Evolutionary conservation across 2,113 vertebrate species (phyloP).

Genomic region (Myocastor coypus): DNA sequence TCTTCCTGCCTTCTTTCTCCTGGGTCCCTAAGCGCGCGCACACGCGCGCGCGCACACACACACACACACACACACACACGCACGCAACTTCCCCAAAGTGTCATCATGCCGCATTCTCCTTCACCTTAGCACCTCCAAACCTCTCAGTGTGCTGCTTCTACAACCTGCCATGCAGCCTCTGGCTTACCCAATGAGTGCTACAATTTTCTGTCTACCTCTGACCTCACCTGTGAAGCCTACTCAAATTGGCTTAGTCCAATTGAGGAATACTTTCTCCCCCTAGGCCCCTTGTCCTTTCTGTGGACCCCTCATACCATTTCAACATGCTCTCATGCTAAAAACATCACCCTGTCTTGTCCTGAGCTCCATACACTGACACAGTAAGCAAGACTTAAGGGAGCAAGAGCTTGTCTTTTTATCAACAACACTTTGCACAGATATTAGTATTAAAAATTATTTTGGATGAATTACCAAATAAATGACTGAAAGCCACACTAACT

Average conservation of each 20-base stretch:
- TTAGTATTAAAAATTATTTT: constrained; percentile 44
- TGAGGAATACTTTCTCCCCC: background rate
- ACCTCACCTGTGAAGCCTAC: background rate
- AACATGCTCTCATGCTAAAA: background rate
- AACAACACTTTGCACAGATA: background rate
- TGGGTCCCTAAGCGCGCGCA: background rate
- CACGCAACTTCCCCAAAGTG: background rate
- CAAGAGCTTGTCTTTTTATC: background rate
- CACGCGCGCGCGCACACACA: background rate
- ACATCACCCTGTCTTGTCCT: no score
- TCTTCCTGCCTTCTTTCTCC: background rate
- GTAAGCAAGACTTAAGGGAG: background rate
- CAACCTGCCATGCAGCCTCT: background rate
- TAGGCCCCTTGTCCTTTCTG: background rate
- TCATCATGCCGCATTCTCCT: background rate
- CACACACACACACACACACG: background rate
- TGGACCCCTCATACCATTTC: background rate
- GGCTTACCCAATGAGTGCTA: background rate
- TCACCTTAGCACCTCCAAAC: background rate
- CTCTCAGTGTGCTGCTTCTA: background rate
- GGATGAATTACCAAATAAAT: constrained; percentile 39
- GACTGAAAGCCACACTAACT: background rate
- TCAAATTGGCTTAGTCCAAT: background rate
- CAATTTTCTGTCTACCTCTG: background rate
- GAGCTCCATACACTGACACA: background rate